Percentiles rank a stretch among this genome's conserved stretches.
These are phyloP conservation scores for Actenoides hombroni DNA, from an alignment of 2,113 vertebrate species.

Conservation along the genomic window DNA sequence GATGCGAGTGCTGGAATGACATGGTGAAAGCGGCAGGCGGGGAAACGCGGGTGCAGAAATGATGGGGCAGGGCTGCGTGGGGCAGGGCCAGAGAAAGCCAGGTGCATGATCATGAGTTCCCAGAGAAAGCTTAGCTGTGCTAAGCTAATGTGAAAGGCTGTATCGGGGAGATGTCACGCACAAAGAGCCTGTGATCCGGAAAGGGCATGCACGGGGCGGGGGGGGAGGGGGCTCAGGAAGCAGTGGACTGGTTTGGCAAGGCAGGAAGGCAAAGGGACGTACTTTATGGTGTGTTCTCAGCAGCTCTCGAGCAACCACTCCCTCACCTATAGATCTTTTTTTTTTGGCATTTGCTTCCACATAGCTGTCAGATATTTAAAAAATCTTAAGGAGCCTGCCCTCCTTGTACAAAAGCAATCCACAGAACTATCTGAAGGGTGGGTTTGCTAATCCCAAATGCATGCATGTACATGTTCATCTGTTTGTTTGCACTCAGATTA, in stretches of 20 bases:
- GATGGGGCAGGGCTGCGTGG: neutral
- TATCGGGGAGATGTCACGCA: neutral
- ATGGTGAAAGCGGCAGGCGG: neutral
- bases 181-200: neutral
- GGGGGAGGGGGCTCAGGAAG: neutral
- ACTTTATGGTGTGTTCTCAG: neutral
- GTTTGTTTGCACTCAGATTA: neutral
- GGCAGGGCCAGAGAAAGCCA: neutral
- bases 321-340: neutral
- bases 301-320: neutral
- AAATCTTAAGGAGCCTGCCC: neutral
- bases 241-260: neutral
- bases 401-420: neutral
- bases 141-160: neutral
- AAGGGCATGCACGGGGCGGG: neutral
- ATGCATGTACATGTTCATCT: neutral
- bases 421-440: neutral
- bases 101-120: neutral
- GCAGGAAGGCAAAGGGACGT: neutral
- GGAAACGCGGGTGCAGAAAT: neutral
- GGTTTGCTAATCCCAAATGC: neutral
- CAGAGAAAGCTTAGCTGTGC: neutral
- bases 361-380: conserved; percentile 9
- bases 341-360: neutral
- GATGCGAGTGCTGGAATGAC: neutral